Conservation (phyloP, 2,113 vertebrate genomes). For the Phaethon lepturus region DNA sequence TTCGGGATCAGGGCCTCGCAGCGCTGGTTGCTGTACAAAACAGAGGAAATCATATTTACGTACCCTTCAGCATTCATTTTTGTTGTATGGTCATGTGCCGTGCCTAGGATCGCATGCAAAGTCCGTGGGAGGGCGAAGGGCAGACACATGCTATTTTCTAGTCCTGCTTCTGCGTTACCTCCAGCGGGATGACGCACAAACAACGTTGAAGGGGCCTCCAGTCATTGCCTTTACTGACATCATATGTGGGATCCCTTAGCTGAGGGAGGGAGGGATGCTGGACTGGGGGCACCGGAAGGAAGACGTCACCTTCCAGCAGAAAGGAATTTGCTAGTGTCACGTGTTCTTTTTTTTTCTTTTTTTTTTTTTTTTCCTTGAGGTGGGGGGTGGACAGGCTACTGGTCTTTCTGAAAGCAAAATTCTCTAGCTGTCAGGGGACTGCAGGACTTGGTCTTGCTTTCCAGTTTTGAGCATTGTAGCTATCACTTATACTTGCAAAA, state of each 20-base stretch:
- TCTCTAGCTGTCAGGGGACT: background rate
- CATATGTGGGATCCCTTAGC: background rate
- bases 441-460: background rate
- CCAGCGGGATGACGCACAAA: background rate
- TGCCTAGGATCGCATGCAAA: background rate
- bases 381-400: background rate
- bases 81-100: rapidly evolving
- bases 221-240: background rate
- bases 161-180: rapidly evolving
- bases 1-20: rapidly evolving
- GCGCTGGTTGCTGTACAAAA: background rate
- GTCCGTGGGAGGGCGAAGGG: background rate
- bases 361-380: background rate
- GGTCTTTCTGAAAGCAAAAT: background rate
- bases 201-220: rapidly evolving
- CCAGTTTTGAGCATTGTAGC: background rate
- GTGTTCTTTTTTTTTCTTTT: background rate
- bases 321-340: background rate
- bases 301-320: background rate
- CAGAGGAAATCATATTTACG: rapidly evolving
- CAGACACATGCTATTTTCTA: background rate
- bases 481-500: background rate
- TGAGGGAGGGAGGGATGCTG: background rate
- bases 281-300: background rate
- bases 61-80: rapidly evolving